These are phyloP conservation scores for Plutella xylostella DNA, from an alignment of 2,888 invertebrate genomes.

Conservation along the genomic window DNA sequence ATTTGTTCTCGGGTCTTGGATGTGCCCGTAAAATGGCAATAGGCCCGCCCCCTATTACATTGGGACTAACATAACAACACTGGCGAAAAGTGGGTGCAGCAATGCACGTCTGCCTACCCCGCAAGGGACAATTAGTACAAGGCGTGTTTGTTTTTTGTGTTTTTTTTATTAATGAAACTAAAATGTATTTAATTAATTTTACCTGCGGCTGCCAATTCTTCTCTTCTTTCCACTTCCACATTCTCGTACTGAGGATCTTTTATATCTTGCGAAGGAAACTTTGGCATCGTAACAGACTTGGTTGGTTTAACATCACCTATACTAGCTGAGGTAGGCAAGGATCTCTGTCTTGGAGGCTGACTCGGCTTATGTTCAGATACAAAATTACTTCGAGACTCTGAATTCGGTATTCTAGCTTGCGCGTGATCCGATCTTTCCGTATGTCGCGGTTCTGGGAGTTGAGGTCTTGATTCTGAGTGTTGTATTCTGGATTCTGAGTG, in stretches of 20 bases:
- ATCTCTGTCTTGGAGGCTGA: slow-evolving; percentile 50
- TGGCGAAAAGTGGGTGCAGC: too few species aligned
- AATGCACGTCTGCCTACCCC: too few species aligned
- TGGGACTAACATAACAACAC: too few species aligned
- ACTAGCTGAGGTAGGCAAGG: slow-evolving; percentile 44
- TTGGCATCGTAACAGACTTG: slow-evolving; percentile 71
- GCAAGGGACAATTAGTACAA: too few species aligned
- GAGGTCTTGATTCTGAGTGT: slow-evolving; percentile 10
- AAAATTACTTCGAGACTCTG: slow-evolving; percentile 24
- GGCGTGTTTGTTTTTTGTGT: too few species aligned
- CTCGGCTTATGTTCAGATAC: not conserved
- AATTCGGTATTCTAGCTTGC: slow-evolving; percentile 12
- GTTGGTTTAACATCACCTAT: slow-evolving; percentile 50
- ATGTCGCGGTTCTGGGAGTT: slow-evolving; percentile 13
- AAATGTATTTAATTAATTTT: too few species aligned
- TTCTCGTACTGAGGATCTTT: slow-evolving; percentile 59
- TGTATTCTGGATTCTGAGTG: not conserved
- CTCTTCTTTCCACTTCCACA: slow-evolving; percentile 41
- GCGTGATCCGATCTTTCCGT: slow-evolving; percentile 6
- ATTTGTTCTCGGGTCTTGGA: too few species aligned
- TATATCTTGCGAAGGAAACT: slow-evolving; percentile 58
- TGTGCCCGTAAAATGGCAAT: too few species aligned
- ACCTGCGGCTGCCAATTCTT: too few species aligned
- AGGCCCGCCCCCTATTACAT: too few species aligned
- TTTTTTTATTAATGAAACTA: too few species aligned